These are phyloP conservation scores for Lepidurus arcticus DNA, from an alignment of 1,140 invertebrate species.

Conservation along the genomic window DNA sequence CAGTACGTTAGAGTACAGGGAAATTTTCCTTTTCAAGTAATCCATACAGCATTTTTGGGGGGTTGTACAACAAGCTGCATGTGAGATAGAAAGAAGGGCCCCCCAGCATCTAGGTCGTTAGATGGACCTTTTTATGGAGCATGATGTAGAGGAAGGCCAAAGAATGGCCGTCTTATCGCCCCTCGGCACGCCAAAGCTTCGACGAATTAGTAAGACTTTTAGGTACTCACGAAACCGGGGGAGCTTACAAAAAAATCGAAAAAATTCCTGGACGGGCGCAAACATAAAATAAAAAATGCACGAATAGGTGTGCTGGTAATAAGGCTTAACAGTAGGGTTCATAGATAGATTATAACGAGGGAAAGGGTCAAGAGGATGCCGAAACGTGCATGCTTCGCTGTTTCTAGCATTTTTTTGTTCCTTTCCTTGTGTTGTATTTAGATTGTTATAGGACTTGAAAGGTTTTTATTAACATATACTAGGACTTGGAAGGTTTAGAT, in stretches of 20 bases:
- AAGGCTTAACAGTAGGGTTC: constrained; percentile 2
- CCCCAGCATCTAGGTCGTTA: constrained; percentile 12
- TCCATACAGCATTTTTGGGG: no score
- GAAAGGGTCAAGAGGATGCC: neutral
- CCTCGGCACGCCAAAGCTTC: constrained; percentile 20
- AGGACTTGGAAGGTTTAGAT: no score
- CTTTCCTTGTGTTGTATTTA: no score
- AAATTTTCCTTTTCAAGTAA: neutral
- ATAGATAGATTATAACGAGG: constrained; percentile 19
- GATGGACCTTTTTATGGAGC: constrained; percentile 8
- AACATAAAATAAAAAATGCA: neutral
- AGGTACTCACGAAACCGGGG: neutral
- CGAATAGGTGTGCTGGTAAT: neutral
- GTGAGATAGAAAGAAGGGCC: constrained; percentile 13
- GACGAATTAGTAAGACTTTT: constrained; percentile 19
- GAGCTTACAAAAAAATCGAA: constrained; percentile 16
- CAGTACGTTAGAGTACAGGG: neutral
- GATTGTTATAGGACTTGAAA: no score
- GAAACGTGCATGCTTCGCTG: neutral
- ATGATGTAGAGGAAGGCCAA: neutral
- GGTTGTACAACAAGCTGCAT: neutral
- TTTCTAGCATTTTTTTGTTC: neutral
- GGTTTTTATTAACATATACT: no score
- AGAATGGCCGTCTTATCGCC: constrained; percentile 17
- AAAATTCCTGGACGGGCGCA: neutral